These are phyloP conservation scores for Rhamnusium bicolor DNA, from an alignment of 2,888 invertebrate genomes.

Conservation along the genomic window DNA sequence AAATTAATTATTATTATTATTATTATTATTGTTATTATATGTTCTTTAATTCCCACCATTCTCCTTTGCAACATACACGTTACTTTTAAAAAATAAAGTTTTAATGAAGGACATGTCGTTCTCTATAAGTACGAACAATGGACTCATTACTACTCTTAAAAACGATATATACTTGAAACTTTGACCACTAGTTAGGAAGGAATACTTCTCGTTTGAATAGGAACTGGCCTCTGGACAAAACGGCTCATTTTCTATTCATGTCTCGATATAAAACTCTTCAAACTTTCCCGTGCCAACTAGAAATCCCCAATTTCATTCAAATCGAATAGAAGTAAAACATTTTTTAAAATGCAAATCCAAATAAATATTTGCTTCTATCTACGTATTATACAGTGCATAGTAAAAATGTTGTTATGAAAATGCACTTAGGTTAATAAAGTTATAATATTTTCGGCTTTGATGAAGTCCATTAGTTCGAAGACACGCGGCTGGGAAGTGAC, in stretches of 20 bases:
- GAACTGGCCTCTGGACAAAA: neutral
- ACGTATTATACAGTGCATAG: neutral
- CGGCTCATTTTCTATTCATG: neutral
- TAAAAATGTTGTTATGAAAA: neutral
- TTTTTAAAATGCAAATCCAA: neutral
- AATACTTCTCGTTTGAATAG: neutral
- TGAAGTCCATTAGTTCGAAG: constrained; percentile 15
- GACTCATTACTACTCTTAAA: neutral
- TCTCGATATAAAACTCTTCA: neutral
- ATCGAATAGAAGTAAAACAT: neutral
- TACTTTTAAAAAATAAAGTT: too few relatives aligned
- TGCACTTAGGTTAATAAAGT: constrained; percentile 6
- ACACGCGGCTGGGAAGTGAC: neutral
- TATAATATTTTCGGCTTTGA: neutral
- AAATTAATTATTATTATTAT: too few relatives aligned
- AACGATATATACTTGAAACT: neutral
- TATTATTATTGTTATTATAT: too few relatives aligned
- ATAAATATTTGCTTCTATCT: neutral
- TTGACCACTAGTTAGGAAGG: neutral
- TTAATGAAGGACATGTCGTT: too few relatives aligned
- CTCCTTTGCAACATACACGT: too few relatives aligned
- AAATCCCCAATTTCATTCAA: neutral
- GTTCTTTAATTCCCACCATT: too few relatives aligned
- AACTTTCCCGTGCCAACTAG: neutral
- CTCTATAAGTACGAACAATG: too few relatives aligned